These are phyloP conservation scores for Rotaria socialis DNA, from an alignment of 2,888 invertebrate genomes.

Conservation along the genomic window DNA sequence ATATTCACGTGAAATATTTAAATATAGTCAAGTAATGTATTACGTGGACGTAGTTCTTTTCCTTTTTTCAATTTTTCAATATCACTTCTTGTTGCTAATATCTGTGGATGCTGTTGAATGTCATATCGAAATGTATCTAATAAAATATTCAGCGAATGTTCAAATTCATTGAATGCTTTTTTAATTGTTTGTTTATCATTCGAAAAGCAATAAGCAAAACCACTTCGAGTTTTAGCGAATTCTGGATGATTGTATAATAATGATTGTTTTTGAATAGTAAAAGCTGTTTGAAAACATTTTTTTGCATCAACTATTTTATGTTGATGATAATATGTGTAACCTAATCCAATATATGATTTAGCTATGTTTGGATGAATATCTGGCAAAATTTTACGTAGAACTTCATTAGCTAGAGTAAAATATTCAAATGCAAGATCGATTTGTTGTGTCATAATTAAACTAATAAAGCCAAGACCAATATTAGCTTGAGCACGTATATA, in stretches of 20 bases:
- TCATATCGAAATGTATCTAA: background rate
- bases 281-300: background rate
- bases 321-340: background rate
- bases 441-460: background rate
- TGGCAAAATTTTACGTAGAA: background rate
- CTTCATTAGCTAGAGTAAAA: background rate
- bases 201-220: background rate
- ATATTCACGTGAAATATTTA: background rate
- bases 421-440: background rate
- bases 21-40: conserved; percentile 11
- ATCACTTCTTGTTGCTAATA: background rate
- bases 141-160: background rate
- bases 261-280: background rate
- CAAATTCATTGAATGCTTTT: conserved; percentile 1
- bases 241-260: background rate
- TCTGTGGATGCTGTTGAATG: background rate
- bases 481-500: background rate
- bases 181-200: background rate
- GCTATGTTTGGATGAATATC: background rate
- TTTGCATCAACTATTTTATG: background rate
- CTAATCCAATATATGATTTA: background rate
- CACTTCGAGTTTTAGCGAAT: background rate
- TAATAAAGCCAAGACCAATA: background rate
- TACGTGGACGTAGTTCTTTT: background rate
- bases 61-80: background rate